These are phyloP conservation scores for Hyalella azteca DNA, from an alignment of 2,888 invertebrate species.

Conservation along the genomic window DNA sequence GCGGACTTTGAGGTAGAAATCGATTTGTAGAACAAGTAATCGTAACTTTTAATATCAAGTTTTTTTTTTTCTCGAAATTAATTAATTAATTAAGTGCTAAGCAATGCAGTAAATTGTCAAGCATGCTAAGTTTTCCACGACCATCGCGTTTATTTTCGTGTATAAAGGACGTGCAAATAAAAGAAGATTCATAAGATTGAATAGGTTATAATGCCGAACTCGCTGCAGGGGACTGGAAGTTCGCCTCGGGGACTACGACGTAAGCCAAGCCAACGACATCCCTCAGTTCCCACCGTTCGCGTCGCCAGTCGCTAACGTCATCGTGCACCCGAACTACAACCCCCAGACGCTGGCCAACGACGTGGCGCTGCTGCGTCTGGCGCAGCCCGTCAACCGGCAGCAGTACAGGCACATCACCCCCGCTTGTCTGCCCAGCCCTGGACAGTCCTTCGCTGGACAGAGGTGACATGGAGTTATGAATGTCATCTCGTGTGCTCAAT, in stretches of 20 bases:
- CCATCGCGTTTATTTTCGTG: too few relatives aligned
- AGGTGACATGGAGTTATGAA: too few relatives aligned
- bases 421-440: slow-evolving; percentile 66
- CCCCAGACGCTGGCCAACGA: slow-evolving; percentile 78
- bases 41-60: too few relatives aligned
- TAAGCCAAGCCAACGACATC: slow-evolving; percentile 66
- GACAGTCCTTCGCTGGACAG: slow-evolving; percentile 65
- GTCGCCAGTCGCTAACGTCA: slow-evolving; percentile 69
- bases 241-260: slow-evolving; percentile 80
- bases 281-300: slow-evolving; percentile 76
- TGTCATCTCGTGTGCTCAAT: too few relatives aligned
- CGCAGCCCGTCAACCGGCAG: slow-evolving; percentile 63
- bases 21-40: too few relatives aligned
- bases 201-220: neutral
- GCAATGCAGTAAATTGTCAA: too few relatives aligned
- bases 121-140: too few relatives aligned
- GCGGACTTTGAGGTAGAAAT: too few relatives aligned
- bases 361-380: slow-evolving; percentile 78
- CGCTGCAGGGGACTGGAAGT: slow-evolving; percentile 68
- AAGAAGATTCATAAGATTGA: too few relatives aligned
- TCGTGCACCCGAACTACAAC: slow-evolving; percentile 73
- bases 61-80: too few relatives aligned
- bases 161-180: too few relatives aligned
- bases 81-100: too few relatives aligned
- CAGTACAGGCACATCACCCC: slow-evolving; percentile 65